Evolutionary conservation across 1,140 invertebrate species (phyloP).

Genomic region (Argopecten irradians): DNA sequence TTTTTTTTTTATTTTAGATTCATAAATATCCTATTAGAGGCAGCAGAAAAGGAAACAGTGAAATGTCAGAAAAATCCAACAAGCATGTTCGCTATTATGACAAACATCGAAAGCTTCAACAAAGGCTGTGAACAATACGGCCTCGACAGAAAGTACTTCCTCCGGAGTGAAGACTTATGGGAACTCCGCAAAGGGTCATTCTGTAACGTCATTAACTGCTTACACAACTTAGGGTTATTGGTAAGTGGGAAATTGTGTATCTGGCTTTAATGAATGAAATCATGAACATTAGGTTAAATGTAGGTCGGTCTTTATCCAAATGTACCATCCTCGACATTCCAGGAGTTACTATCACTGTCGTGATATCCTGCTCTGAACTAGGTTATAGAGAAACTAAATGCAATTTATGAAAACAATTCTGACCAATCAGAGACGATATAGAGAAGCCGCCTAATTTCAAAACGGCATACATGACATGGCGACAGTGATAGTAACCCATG

Average conservation of each 20-base stretch:
- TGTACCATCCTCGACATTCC: background rate
- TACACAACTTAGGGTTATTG: constrained; percentile 72
- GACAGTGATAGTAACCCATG: too few species aligned
- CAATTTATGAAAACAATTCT: background rate
- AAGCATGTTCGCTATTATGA: constrained; percentile 68
- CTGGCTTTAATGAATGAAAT: background rate
- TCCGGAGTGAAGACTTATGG: constrained; percentile 70
- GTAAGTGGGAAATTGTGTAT: constrained; percentile 57
- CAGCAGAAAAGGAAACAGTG: constrained; percentile 58
- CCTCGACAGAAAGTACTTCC: constrained; percentile 66
- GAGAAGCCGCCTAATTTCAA: background rate
- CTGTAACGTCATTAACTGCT: constrained; percentile 73
- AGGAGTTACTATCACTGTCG: too few species aligned
- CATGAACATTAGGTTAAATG: background rate
- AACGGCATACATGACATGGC: background rate
- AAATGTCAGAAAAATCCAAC: constrained; percentile 66
- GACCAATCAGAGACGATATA: background rate
- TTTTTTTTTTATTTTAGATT: constrained; percentile 54
- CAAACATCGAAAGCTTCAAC: constrained; percentile 72
- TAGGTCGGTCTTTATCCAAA: background rate
- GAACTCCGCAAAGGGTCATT: constrained; percentile 72
- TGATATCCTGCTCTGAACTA: background rate
- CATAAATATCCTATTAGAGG: constrained; percentile 65
- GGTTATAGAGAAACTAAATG: background rate
- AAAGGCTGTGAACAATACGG: constrained; percentile 70